Evolutionary conservation across 2,888 invertebrate species (phyloP).

Genomic region (Catocala fraxini): DNA sequence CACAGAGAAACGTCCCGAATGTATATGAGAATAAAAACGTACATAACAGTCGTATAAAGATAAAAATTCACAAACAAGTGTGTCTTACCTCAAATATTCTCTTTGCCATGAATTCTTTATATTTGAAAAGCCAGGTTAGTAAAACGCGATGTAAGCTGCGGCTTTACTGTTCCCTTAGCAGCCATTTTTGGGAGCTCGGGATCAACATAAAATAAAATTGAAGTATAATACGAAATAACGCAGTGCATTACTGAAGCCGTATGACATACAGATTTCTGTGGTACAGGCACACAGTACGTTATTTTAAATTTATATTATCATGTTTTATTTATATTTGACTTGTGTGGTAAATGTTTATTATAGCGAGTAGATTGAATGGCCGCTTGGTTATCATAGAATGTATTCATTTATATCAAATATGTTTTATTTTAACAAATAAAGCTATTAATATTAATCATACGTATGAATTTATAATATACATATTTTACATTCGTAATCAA

Average conservation of each 20-base stretch:
- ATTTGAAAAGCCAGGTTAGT: slow-evolving; percentile 65
- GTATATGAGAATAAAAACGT: slow-evolving; percentile 34
- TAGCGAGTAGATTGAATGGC: no score
- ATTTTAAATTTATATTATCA: no score
- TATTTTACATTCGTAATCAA: no score
- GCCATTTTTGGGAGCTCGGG: slow-evolving; percentile 67
- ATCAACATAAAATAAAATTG: slow-evolving; percentile 79
- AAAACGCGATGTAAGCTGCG: slow-evolving; percentile 66
- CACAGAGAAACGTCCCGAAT: slow-evolving; percentile 22
- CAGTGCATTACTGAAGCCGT: slow-evolving; percentile 55
- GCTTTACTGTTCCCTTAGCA: slow-evolving; percentile 74
- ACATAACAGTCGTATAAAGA: slow-evolving; percentile 48
- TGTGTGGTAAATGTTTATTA: not conserved
- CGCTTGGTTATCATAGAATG: no score
- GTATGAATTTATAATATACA: no score
- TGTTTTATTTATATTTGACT: no score
- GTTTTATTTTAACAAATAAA: no score
- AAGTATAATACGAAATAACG: slow-evolving; percentile 63
- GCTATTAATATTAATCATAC: no score
- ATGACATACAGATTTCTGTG: slow-evolving; percentile 35
- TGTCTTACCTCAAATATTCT: slow-evolving; percentile 71
- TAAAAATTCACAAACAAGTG: slow-evolving; percentile 64
- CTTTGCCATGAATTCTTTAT: slow-evolving; percentile 78
- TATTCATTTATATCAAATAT: no score
- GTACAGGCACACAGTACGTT: not conserved